Conservation (phyloP, 2,797 vertebrate genomes). For the Sparidentex hasta region DNA sequence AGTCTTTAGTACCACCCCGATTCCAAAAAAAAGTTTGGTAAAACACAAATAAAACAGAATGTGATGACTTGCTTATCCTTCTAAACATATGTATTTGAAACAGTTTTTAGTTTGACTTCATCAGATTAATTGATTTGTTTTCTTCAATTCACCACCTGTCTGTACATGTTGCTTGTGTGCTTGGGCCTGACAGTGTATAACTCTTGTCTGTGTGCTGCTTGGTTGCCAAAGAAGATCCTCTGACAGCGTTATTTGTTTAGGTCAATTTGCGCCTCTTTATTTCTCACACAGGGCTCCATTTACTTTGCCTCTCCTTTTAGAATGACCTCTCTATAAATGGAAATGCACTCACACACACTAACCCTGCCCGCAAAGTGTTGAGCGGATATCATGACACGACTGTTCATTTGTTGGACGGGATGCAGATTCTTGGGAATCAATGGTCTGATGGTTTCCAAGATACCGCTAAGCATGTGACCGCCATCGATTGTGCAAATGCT, state of each 20-base stretch:
- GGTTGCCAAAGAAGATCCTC: constrained; percentile 63
- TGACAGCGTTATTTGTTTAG: constrained; percentile 70
- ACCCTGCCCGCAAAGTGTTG: background rate
- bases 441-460: constrained; percentile 43
- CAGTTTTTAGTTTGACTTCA: too few species aligned
- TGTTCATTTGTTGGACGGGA: constrained; percentile 46
- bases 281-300: constrained; percentile 23
- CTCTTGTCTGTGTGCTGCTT: constrained; percentile 49
- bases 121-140: too few species aligned
- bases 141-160: background rate
- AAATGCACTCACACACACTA: constrained; percentile 1
- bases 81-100: too few species aligned
- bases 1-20: too few species aligned
- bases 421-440: constrained; percentile 47
- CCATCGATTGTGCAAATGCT: constrained; percentile 51
- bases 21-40: too few species aligned
- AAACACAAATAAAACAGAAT: too few species aligned
- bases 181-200: constrained; percentile 38
- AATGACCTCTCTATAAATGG: constrained; percentile 10
- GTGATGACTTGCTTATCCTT: too few species aligned
- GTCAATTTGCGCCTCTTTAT: background rate
- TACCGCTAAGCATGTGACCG: background rate
- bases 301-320: constrained; percentile 6
- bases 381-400: constrained; percentile 1
- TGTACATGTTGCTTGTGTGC: background rate